Base-by-base conservation (phyloP, 2,888 invertebrate genomes). In the Watsonalla binaria region DNA sequence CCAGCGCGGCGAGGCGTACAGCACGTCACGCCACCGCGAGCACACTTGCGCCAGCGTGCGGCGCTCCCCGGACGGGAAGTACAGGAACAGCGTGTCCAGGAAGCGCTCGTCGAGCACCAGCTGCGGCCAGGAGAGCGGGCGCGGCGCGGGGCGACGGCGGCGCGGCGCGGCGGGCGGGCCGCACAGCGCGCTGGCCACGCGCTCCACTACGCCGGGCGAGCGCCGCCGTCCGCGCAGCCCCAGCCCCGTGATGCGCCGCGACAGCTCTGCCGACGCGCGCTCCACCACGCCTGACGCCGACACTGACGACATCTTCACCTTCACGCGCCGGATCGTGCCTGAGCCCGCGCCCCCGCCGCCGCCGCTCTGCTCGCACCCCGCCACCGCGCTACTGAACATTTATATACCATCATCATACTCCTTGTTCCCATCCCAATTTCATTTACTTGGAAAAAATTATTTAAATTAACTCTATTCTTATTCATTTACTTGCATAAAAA, bases 281-380 rank as follows among this genome's bases (percentile, higher is more conserved):
- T 97, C 97, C 85, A 97, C 97, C 78, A 97, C 96, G 76, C 96
- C 96, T 87, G 96, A 96, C 72, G 96, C 95, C 71, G 96, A 96
- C 90, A 96, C 95, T 76, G 95, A 95, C 80, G 95, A 95, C 95
- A 95, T 95, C 78, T 88, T 90, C 77, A 89, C 88, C 74, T 90
- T 89, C 55, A 91, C 91, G 69, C 90, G 85, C 61, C 89, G 84
- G 61, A 90, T 84, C 61, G 90, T 86, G 57, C 78, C 82, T 63
- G 69, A 72, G 62, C 69, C 78, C 59, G 55, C 74, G 56, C 78
- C 82, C 63, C 68, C 71, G 61, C 68, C 78, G 60, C 54, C 74
- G 66, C 79, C 80, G 65, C 82, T 78, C 60, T 82, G 82, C 77
- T 87, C 86, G 74, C 88, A 87, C 66, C 89, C 90, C 88, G 90